Base-by-base conservation (phyloP, 2,888 invertebrate genomes). In the Leptogaster cylindrica region DNA sequence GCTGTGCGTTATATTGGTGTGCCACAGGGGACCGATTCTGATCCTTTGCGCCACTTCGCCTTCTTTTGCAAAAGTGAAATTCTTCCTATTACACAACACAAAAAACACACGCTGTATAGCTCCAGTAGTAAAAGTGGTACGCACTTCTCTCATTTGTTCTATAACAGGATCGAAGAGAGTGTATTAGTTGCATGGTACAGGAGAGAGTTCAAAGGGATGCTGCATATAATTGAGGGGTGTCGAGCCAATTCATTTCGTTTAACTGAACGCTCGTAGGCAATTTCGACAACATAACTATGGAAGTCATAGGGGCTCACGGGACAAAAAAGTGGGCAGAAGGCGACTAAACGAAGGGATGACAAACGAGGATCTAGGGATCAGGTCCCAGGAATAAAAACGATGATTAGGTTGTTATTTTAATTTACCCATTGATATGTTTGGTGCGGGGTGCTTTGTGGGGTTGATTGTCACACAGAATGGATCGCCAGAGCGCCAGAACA, bases 321-420 rank as follows among this genome's bases (percentile, higher is more conserved):
- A n/a, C n/a, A n/a, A 48, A 65, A 61, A 48, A 48, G 33, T 36
- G 31, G 51, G 48, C 65, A 65, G 65, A 65, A 65, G 50, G 65
- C 51, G 25, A 16, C 16, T 25, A 18, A 48, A 12, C 28, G 44
- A 23, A 55, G 41, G 66, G 52, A 66, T 68, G 65, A 64, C 58
- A 68, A 70, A 70, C 66, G 66, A 68, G 66, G 23, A 63, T 70
- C 36, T 46, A 61, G 65, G 67, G 70, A 67, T 70, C 67, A 66
- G 65, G 66, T 65, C 70, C 66, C 36, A 50, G 50, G 68, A 67
- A 70, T 65, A 70, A 68, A 67, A 70, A 66, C 79, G 80, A 80
- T 80, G 80, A 80, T 80, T 80, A 80, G 80, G 81, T 80, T 80
- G 80, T 80, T 80, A 80, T 80, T 80, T 80, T 80, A 80, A 80